phyloP scores from a whole-genome alignment of 1,140 invertebrate species.

The Trachymyrmex cornetzi region DNA sequence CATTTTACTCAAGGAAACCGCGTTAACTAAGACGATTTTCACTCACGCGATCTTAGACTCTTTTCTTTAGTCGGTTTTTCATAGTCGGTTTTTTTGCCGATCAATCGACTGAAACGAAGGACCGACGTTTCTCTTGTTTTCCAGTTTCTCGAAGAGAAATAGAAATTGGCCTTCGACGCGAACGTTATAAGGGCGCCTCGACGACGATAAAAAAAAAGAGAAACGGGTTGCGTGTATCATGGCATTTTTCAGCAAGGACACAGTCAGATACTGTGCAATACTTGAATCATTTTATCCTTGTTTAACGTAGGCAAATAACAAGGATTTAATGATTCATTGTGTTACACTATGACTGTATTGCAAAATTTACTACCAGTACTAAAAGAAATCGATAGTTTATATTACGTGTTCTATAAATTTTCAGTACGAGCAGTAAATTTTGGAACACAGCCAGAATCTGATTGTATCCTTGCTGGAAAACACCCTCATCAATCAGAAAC shows the following conservation, averaged over 20 bases:
- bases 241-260: too few relatives aligned
- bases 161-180: conserved; percentile 82
- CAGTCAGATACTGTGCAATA: too few relatives aligned
- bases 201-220: background rate
- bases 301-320: too few relatives aligned
- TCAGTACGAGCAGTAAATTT: too few relatives aligned
- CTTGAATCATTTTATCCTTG: too few relatives aligned
- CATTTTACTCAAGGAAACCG: conserved; percentile 56
- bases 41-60: conserved; percentile 21
- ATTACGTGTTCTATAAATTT: too few relatives aligned
- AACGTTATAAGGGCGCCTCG: background rate
- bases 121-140: conserved; percentile 73
- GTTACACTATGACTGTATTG: too few relatives aligned
- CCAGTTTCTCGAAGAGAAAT: conserved; percentile 78
- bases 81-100: conserved; percentile 55
- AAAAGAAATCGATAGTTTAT: too few relatives aligned
- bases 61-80: conserved; percentile 53
- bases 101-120: conserved; percentile 34
- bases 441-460: too few relatives aligned
- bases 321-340: too few relatives aligned
- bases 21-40: conserved; percentile 64
- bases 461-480: background rate
- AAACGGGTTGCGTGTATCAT: conserved; percentile 6
- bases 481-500: too few relatives aligned
- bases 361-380: too few relatives aligned